Percentiles rank a stretch among this genome's conserved stretches.
These are phyloP conservation scores for Teleopsis dalmanni DNA, from an alignment of 1,140 invertebrate genomes.

Conservation along the genomic window DNA sequence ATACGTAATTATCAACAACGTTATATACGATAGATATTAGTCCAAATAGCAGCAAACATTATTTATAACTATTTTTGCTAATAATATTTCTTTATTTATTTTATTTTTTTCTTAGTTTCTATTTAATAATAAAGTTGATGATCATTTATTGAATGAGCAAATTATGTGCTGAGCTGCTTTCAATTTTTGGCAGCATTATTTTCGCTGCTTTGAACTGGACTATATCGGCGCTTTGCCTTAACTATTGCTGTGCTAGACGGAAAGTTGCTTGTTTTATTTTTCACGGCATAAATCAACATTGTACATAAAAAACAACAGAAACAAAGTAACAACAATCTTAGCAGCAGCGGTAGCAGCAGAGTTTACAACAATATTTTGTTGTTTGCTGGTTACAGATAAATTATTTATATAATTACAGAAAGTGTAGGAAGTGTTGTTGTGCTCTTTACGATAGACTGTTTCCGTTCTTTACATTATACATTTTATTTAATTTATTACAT, in stretches of 20 bases:
- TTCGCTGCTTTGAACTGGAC: background rate
- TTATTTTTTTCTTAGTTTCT: background rate
- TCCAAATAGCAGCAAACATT: background rate
- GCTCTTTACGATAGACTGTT: too few relatives aligned
- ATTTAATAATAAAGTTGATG: background rate
- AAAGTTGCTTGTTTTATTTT: background rate
- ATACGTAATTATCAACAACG: conserved; percentile 3
- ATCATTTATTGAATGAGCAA: background rate
- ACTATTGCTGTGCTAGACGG: background rate
- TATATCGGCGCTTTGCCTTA: background rate
- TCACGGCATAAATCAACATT: background rate
- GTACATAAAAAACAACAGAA: too few relatives aligned
- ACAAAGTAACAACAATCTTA: too few relatives aligned
- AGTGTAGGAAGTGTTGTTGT: too few relatives aligned
- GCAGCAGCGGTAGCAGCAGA: too few relatives aligned
- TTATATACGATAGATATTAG: background rate
- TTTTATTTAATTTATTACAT: too few relatives aligned
- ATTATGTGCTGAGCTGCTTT: background rate
- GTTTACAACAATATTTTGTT: too few relatives aligned
- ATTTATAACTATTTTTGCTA: background rate
- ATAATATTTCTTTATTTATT: background rate
- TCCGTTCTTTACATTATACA: too few relatives aligned
- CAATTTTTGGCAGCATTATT: background rate
- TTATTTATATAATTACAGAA: too few relatives aligned
- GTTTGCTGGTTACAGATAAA: too few relatives aligned